Percentiles rank a stretch among this genome's conserved stretches.
phyloP scores from a whole-genome alignment of 2,797 vertebrate species.

The Atherinosoma microstoma region DNA sequence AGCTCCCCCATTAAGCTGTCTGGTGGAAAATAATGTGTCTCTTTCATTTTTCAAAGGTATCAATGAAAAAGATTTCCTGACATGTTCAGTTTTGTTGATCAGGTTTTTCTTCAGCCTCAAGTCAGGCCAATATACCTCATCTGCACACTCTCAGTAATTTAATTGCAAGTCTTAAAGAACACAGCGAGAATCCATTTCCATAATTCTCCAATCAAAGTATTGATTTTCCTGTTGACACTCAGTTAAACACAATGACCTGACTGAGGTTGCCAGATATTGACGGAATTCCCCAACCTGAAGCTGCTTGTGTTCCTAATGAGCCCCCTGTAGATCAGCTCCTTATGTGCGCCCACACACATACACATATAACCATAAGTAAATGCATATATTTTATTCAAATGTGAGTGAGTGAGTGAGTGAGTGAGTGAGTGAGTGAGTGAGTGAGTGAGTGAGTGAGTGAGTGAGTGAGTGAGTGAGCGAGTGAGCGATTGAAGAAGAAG shows the following conservation, averaged over 20 bases:
- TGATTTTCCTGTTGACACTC: conserved; percentile 55
- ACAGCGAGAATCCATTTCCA: conserved; percentile 60
- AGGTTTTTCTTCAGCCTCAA: conserved; percentile 29
- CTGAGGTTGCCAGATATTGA: conserved; percentile 64
- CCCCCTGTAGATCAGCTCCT: conserved; percentile 38
- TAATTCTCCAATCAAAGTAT: conserved; percentile 71
- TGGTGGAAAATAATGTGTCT: conserved; percentile 3
- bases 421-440: background rate
- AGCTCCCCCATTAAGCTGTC: background rate
- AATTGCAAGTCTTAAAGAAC: conserved; percentile 52
- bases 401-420: background rate
- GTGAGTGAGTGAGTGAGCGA: background rate
- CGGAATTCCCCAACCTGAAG: conserved; percentile 38
- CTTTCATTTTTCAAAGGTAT: conserved; percentile 14
- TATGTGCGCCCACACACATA: background rate
- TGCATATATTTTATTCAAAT: background rate
- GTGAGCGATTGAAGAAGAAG: background rate
- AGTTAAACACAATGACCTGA: conserved; percentile 47
- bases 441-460: background rate
- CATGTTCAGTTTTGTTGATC: conserved; percentile 45
- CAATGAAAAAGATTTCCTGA: conserved; percentile 47
- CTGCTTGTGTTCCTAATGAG: conserved; percentile 58
- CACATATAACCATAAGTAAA: background rate
- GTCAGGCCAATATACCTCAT: conserved; percentile 36
- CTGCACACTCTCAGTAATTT: conserved; percentile 51